Percentiles rank a stretch among this genome's conserved stretches.
These are phyloP conservation scores for Calephelis perditalis DNA, from an alignment of 2,888 invertebrate genomes.

Conservation along the genomic window DNA sequence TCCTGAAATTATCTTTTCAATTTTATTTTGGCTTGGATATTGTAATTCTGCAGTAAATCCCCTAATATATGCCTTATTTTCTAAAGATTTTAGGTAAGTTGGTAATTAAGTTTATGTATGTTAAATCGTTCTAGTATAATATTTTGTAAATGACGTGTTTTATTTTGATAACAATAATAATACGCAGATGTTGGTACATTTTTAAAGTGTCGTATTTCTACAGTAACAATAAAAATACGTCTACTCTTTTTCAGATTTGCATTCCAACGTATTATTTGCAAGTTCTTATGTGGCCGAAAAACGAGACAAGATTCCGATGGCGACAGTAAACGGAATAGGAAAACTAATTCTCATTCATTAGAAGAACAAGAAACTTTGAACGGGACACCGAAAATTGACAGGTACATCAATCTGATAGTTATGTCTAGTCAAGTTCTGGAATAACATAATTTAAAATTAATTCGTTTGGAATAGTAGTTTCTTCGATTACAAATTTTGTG, in stretches of 20 bases:
- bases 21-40: slow-evolving; percentile 98
- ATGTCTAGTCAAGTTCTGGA: no score
- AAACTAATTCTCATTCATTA: slow-evolving; percentile 55
- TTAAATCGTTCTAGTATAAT: no score
- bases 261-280: slow-evolving; percentile 94
- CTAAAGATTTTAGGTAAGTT: slow-evolving; percentile 87
- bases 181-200: no score
- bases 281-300: slow-evolving; percentile 83
- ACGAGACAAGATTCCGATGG: slow-evolving; percentile 53
- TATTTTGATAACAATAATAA: no score
- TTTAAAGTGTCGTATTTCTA: no score
- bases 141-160: no score
- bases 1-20: slow-evolving; percentile 89
- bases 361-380: slow-evolving; percentile 48
- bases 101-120: not conserved
- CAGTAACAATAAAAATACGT: no score
- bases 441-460: no score
- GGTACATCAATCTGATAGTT: not conserved
- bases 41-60: slow-evolving; percentile 98
- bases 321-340: slow-evolving; percentile 39
- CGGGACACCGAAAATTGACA: slow-evolving; percentile 27
- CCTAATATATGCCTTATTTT: slow-evolving; percentile 95
- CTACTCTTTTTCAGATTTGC: slow-evolving; percentile 81
- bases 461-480: no score
- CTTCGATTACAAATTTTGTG: no score